Percentiles rank a stretch among this genome's conserved stretches.
Conservation (phyloP, 1,140 invertebrate genomes). For the Trinorchestia longiramus region DNA sequence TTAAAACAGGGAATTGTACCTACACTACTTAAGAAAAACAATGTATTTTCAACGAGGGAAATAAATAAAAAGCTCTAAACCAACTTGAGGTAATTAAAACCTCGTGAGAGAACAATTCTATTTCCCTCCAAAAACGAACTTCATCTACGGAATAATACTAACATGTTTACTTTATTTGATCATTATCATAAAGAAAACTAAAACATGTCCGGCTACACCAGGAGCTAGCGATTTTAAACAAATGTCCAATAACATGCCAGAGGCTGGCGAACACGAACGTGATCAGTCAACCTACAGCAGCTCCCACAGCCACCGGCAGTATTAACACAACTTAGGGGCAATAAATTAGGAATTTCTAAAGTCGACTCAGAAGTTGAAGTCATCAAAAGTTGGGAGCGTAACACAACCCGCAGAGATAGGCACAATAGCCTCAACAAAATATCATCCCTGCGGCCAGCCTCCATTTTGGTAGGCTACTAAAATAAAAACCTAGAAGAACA, state of each 20-base stretch:
- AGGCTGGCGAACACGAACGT: not conserved
- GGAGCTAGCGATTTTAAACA: not conserved
- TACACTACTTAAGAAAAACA: too few relatives aligned
- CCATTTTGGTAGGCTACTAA: not conserved
- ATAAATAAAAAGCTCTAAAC: too few relatives aligned
- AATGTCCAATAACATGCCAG: not conserved
- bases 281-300: not conserved
- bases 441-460: not conserved
- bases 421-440: not conserved
- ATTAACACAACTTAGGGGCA: not conserved
- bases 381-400: constrained; percentile 31
- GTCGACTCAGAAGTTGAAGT: constrained; percentile 11
- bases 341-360: constrained; percentile 40
- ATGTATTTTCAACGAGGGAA: too few relatives aligned
- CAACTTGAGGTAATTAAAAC: not conserved
- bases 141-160: not conserved
- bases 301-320: not conserved
- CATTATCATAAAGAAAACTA: not conserved
- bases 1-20: too few relatives aligned
- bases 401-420: not conserved
- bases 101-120: not conserved
- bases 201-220: not conserved
- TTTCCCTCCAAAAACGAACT: not conserved
- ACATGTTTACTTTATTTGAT: not conserved
- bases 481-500: not conserved